Evolutionary conservation across 2,113 vertebrate species (phyloP), one percentile per base, ranked within the genome.

Genomic region (Chroicocephalus ridibundus): DNA sequence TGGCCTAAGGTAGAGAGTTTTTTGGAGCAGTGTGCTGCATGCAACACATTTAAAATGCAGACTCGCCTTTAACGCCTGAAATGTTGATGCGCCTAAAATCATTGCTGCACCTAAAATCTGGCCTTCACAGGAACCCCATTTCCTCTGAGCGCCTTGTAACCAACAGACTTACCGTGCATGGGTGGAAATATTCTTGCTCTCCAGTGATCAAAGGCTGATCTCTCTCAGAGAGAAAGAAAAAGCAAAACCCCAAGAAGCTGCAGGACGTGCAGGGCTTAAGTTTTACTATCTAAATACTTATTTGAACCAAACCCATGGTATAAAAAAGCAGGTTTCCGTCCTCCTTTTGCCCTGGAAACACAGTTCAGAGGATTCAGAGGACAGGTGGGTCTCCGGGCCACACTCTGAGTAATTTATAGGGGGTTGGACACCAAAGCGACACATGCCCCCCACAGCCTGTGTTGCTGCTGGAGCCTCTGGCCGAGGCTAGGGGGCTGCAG

Each of bases 171-270:
- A 31, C 51, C 58, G 52, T 57, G 51, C 54, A 77, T 5, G 11
- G 62, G 71, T 81, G 75, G 86, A 97, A 91, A 89, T 66, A 84
- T n/a, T 91, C 70, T 91, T 82, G 70, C 68, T 89, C 81, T 95
- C 58, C 65, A 78, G 75, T 47, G 54, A 88, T 75, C 74, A 80
- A 93, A 96, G 49, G 78, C 38, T 66, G 13, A 69, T 76, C 25
- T 89, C 55, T 85, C 76, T 49, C 25, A 7, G 77, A 94, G 14
- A 78, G 77, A 94, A 96, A 95, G 66, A 69, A 94, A 84, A 86
- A 96, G 74, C 72, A 91, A 96, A 93, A 94, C 55, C 60, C 58
- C 86, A 70, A 68, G 62, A 92, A 95, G 79, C 22, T 62, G 62
- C 78, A 74, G 82, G 64, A 90, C 7, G 9, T 14, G 44, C 31